phyloP scores from a whole-genome alignment of 1,140 invertebrate genomes.

The Drosophila erecta region DNA sequence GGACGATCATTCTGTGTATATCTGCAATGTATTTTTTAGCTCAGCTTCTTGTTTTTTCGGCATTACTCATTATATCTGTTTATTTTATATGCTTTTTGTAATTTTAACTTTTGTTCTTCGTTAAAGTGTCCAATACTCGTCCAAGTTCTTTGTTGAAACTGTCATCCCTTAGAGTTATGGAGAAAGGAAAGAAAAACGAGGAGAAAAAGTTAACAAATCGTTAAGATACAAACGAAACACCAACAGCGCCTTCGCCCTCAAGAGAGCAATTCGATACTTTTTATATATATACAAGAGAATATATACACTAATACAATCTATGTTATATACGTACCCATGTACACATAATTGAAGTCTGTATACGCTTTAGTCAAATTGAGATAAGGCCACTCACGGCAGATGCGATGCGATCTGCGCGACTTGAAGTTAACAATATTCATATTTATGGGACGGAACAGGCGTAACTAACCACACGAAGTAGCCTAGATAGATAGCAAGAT shows the following conservation, averaged over 20 bases:
- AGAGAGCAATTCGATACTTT: conserved; percentile 60
- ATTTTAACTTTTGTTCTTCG: conserved; percentile 35
- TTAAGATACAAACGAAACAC: conserved; percentile 53
- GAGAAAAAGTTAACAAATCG: conserved; percentile 30
- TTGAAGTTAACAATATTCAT: conserved; percentile 58
- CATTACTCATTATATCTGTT: conserved; percentile 42
- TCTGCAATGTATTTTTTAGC: conserved; percentile 18
- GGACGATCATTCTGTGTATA: conserved; percentile 25
- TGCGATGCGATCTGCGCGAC: conserved; percentile 31
- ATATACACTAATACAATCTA: conserved; percentile 34
- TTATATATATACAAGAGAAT: conserved; percentile 53
- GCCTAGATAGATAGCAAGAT: conserved; percentile 36
- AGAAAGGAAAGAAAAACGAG: not conserved
- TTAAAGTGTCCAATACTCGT: conserved; percentile 53
- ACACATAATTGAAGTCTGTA: conserved; percentile 28
- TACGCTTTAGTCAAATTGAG: conserved; percentile 50
- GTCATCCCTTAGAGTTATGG: conserved; percentile 26
- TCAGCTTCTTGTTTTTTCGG: conserved; percentile 36
- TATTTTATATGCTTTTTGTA: conserved; percentile 39
- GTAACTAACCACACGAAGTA: conserved; percentile 9
- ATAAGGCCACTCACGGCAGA: conserved; percentile 28
- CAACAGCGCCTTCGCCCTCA: conserved; percentile 72
- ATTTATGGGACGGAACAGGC: conserved; percentile 6
- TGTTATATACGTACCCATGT: conserved; percentile 32
- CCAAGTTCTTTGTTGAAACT: conserved; percentile 54